These are phyloP conservation scores for Illadopsis cleaveri DNA, from an alignment of 2,113 vertebrate genomes.

Conservation along the genomic window DNA sequence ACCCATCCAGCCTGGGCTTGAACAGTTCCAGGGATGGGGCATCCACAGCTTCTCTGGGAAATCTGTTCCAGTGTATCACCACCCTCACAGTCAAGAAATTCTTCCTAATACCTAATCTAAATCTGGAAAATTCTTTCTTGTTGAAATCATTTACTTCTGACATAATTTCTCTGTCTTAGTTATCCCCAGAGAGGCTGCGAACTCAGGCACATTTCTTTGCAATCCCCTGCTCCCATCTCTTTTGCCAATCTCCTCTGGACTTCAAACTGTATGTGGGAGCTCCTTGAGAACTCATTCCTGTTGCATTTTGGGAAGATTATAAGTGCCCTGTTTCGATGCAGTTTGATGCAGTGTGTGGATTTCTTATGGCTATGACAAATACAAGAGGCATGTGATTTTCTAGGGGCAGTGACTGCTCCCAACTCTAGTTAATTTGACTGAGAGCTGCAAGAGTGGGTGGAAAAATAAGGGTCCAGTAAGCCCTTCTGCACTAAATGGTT, in stretches of 20 bases:
- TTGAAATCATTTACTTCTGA: not conserved
- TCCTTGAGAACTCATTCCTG: not conserved
- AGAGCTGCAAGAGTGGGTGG: not conserved
- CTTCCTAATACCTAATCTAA: not conserved
- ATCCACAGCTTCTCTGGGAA: not conserved
- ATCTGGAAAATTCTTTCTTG: not conserved
- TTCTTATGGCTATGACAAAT: not conserved
- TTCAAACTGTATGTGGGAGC: fast-evolving
- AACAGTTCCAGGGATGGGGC: too few species aligned
- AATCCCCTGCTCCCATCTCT: not conserved
- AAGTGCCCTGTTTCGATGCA: not conserved
- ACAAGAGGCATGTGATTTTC: not conserved
- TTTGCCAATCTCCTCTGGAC: not conserved
- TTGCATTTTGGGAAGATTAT: not conserved
- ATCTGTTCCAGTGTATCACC: not conserved
- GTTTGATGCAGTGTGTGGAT: not conserved
- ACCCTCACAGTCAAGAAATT: not conserved
- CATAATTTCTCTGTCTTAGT: not conserved
- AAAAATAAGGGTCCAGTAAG: not conserved
- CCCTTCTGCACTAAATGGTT: not conserved
- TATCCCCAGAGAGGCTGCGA: not conserved
- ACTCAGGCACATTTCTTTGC: not conserved
- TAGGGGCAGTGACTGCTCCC: not conserved
- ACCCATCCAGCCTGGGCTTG: not conserved
- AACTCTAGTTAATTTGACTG: not conserved